Base-by-base conservation (phyloP, 2,113 vertebrate species). In the Taurulus bubalis region DNA sequence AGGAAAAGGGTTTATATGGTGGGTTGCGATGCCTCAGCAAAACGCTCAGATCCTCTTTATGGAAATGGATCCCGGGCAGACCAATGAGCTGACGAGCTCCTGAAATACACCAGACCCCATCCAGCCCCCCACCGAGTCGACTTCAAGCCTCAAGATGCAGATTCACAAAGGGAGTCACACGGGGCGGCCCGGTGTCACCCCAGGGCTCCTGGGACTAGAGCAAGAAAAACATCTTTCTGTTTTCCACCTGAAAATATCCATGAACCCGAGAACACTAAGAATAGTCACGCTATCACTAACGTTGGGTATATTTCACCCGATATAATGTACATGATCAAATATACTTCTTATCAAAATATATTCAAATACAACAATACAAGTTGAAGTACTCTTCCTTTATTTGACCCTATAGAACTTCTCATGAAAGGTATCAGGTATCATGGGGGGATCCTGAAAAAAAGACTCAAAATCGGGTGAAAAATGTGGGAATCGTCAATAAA, bases 1-100 rank as follows among this genome's bases (percentile, higher is more conserved):
- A 82, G 70, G 73, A 94, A 95, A 95, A 95, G 94, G 95, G 95
- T 97, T 96, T 98, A 97, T 97, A 98, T 96, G 96, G 89, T 87
- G 93, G 93, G 85, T 92, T 87, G 91, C 83, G 86, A 94, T 94
- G 90, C 91, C 95, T 96, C 95, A 92, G 94, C 94, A 94, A 91
- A 90, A 93, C 75, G 58, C 75, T 30, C 77, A 68, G 85, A 92
- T 92, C 94, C 97, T 97, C 95, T 93, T 97, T 97, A 97, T 96
- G 97, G 97, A 95, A 96, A 95, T 95, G 93, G 93, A 95, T 89
- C 93, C 87, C 91, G 82, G 92, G 88, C 92, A 95, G 96, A 95
- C 97, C 96, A 98, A 97, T 98, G 86, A 92, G 93, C 92, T 93
- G 30, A 62, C 85, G 94, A 93, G 93, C 81, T 92, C 93, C 90